phyloP scores from a whole-genome alignment of 1,140 invertebrate species.

The Telenomus remus region DNA sequence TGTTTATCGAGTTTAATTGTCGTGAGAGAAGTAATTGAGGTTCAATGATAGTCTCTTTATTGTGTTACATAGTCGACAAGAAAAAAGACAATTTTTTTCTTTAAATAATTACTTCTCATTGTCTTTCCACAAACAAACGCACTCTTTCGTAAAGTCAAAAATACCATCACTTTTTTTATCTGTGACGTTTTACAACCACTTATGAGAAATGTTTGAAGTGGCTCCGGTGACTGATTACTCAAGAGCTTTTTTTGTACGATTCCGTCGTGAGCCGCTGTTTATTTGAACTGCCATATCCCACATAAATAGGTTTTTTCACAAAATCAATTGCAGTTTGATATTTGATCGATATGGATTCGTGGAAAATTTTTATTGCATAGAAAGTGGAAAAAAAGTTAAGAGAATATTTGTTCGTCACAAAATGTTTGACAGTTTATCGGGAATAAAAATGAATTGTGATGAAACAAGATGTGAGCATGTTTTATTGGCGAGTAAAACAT shows the following conservation, averaged over 20 bases:
- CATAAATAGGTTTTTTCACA: neutral
- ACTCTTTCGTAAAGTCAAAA: neutral
- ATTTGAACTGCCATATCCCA: constrained; percentile 4
- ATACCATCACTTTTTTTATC: neutral
- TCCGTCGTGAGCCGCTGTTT: constrained; percentile 6
- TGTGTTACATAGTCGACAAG: no score
- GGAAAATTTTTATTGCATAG: no score
- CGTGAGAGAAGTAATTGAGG: no score
- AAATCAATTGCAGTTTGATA: neutral
- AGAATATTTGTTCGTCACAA: no score
- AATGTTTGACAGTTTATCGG: no score
- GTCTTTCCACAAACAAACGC: constrained; percentile 7
- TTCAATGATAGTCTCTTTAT: no score
- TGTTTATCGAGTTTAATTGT: no score
- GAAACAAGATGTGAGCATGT: constrained; percentile 1
- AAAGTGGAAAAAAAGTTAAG: no score
- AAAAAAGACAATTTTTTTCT: constrained; percentile 6
- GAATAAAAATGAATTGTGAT: no score
- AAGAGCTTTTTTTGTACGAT: constrained; percentile 8
- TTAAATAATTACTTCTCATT: constrained; percentile 13
- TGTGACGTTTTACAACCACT: neutral
- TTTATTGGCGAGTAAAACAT: neutral
- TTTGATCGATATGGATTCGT: no score
- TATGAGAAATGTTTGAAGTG: constrained; percentile 21
- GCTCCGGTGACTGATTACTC: constrained; percentile 19